Conservation (phyloP, 2,888 invertebrate genomes). For the Slavum lentiscoides region DNA sequence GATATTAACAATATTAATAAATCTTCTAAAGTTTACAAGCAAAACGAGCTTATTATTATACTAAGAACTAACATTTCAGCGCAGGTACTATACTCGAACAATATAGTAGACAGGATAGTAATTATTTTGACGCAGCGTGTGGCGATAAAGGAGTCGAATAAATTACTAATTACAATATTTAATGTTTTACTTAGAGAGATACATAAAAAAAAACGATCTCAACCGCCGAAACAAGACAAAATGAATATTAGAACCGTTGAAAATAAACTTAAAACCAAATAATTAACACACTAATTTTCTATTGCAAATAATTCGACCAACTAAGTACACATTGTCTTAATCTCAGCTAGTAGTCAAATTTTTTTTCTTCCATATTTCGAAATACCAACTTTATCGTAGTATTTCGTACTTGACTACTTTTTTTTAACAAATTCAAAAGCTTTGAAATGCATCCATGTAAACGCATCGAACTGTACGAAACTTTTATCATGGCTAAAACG, state of each 20-base stretch:
- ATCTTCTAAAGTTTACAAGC: not conserved
- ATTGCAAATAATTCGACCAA: not conserved
- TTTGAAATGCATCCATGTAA: too few species aligned
- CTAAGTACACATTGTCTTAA: not conserved
- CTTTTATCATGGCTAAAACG: too few species aligned
- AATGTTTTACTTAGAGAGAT: not conserved
- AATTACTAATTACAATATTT: constrained; percentile 7
- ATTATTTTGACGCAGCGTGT: not conserved
- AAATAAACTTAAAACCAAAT: not conserved
- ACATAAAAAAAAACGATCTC: not conserved
- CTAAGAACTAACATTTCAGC: not conserved
- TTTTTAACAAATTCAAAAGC: not conserved
- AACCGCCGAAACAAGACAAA: not conserved
- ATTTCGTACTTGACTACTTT: not conserved
- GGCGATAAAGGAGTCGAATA: not conserved
- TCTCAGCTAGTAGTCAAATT: not conserved
- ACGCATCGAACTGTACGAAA: too few species aligned
- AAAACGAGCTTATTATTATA: constrained; percentile 6
- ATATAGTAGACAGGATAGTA: not conserved
- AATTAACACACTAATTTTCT: constrained; percentile 17
- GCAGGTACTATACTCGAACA: not conserved
- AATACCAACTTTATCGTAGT: not conserved
- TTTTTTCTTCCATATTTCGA: not conserved
- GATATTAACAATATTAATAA: constrained; percentile 3
- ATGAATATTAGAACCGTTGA: not conserved